Conservation (phyloP, 1,140 invertebrate genomes). For the Aphelenchoides avenae region DNA sequence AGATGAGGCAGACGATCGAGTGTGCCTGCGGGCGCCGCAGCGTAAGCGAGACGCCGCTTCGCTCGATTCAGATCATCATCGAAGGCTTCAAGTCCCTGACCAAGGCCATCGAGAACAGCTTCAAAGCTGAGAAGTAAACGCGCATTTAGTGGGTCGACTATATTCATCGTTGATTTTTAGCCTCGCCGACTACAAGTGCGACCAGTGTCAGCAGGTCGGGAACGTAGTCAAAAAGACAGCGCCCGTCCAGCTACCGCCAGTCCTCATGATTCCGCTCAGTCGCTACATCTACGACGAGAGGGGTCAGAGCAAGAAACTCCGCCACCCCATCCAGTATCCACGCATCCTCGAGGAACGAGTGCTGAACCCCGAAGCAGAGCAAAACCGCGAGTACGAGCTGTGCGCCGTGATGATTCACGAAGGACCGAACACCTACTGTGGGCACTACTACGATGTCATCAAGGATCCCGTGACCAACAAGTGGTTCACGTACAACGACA, state of each 20-base stretch:
- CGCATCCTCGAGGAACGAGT: constrained; percentile 17
- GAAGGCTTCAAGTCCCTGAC: constrained; percentile 38
- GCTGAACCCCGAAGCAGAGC: constrained; percentile 9
- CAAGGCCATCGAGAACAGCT: constrained; percentile 40
- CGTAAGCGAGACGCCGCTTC: constrained; percentile 25
- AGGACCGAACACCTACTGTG: constrained; percentile 46
- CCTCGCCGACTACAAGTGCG: constrained; percentile 41
- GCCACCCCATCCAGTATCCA: constrained; percentile 42
- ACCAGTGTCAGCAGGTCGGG: constrained; percentile 31
- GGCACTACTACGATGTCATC: constrained; percentile 56
- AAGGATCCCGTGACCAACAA: constrained; percentile 42
- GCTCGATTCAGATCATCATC: constrained; percentile 42
- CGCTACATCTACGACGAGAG: constrained; percentile 48
- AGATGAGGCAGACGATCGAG: constrained; percentile 18
- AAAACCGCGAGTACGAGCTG: constrained; percentile 43
- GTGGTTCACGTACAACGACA: constrained; percentile 57
- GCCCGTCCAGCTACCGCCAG: constrained; percentile 35
- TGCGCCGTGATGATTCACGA: constrained; percentile 58
- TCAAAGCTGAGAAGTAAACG: constrained; percentile 30
- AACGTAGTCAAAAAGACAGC: constrained; percentile 12
- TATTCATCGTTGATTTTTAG: constrained; percentile 15
- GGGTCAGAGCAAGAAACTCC: constrained; percentile 38
- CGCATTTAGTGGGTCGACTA: not conserved
- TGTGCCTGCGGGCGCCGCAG: constrained; percentile 37
- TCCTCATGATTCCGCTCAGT: constrained; percentile 50